phyloP scores from a whole-genome alignment of 2,888 invertebrate species.

The Pycnomerus fuliginosus region DNA sequence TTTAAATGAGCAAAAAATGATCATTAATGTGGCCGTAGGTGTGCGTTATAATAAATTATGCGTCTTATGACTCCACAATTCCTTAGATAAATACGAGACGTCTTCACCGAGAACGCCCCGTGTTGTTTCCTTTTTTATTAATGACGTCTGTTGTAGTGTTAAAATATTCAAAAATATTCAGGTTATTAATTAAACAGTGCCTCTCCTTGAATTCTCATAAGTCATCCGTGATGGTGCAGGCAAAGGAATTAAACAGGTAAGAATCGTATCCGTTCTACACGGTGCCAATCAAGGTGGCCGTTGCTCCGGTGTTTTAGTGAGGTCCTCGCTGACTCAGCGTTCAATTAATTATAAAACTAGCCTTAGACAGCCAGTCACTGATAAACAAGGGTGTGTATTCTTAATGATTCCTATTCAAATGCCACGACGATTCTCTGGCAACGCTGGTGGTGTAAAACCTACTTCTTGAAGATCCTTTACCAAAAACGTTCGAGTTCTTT shows the following conservation, averaged over 20 bases:
- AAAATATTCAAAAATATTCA: conserved; percentile 46
- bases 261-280: conserved; percentile 23
- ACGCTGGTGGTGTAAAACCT: too few relatives aligned
- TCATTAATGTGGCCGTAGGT: too few relatives aligned
- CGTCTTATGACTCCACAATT: conserved; percentile 37
- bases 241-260: conserved; percentile 35
- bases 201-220: conserved; percentile 39
- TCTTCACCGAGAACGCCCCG: conserved; percentile 37
- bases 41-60: conserved; percentile 41
- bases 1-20: too few relatives aligned
- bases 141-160: conserved; percentile 44
- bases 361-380: conserved; percentile 37
- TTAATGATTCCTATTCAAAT: conserved; percentile 38
- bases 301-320: conserved; percentile 31
- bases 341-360: conserved; percentile 42
- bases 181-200: conserved; percentile 44
- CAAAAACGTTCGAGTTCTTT: too few relatives aligned
- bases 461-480: too few relatives aligned
- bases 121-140: conserved; percentile 43
- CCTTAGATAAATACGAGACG: conserved; percentile 43
- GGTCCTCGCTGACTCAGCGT: conserved; percentile 35
- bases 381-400: conserved; percentile 40
- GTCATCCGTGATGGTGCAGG: conserved; percentile 31
- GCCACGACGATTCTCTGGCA: conserved; percentile 22
- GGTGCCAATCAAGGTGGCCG: conserved; percentile 31